phyloP scores from a whole-genome alignment of 1,140 invertebrate genomes.

The Eufriesea mexicana region DNA sequence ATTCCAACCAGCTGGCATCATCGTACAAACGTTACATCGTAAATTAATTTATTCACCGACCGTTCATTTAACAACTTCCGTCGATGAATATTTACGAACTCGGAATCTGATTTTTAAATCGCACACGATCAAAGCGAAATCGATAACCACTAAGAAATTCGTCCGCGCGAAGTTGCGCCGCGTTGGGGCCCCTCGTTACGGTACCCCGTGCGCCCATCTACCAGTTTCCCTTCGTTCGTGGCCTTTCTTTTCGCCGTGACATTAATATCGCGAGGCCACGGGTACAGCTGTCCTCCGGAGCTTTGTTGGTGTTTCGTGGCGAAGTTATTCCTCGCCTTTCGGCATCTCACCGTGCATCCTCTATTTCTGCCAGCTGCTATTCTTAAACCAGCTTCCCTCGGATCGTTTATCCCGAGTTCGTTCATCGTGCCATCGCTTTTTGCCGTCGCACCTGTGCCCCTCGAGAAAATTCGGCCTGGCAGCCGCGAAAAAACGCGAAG shows the following conservation, averaged over 20 bases:
- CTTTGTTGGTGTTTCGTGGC: conserved; percentile 51
- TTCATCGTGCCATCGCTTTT: conserved; percentile 6
- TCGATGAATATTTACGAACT: background rate
- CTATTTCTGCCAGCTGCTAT: conserved; percentile 62
- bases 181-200: background rate
- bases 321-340: conserved; percentile 54
- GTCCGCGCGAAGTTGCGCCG: no score
- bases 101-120: background rate
- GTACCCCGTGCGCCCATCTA: background rate
- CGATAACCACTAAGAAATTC: no score
- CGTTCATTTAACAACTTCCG: no score
- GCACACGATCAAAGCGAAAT: no score
- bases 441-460: conserved; percentile 28
- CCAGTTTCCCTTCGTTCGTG: background rate
- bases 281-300: conserved; percentile 13
- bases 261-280: conserved; percentile 51
- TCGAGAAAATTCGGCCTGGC: conserved; percentile 24
- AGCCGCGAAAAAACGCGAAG: background rate
- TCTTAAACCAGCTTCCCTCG: conserved; percentile 39
- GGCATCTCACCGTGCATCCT: conserved; percentile 50
- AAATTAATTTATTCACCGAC: no score
- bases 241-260: conserved; percentile 27
- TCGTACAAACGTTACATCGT: no score
- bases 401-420: conserved; percentile 5
- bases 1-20: no score